Base-by-base conservation (phyloP, 2,888 invertebrate species). In the Steinernema scapterisci region DNA sequence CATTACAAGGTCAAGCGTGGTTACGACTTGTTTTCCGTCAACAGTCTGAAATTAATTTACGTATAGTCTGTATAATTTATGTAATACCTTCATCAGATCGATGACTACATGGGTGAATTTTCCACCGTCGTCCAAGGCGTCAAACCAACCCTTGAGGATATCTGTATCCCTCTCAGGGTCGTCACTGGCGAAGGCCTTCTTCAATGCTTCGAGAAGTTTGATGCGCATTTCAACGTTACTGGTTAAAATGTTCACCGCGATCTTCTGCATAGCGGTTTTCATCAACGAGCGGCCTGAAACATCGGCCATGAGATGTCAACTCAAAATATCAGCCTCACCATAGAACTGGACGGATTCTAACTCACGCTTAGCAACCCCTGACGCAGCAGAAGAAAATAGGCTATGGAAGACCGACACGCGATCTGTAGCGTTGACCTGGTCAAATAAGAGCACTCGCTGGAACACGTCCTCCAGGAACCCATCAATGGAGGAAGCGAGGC, bases 231-330 rank as follows among this genome's bases (percentile, higher is more conserved):
- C 31, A 1, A 6, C 16, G 16, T 63, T 63, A 9, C 11, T 5
- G 9, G 63, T 31, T 1, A n/a, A 27, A 16, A 63, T 31, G 19
- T 63, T 63, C 11, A 63, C 63, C 31, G 31, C 23, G 11, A 31
- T 31, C 19, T 63, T 63, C n/a, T 63, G 63, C 27, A 63, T 27
- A 16, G 63, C 63, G 13, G 63, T 63, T 7, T 7, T 6, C 63
- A 63, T 63, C 25, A 63, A n/a, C 5, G 11, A 16, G 13, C 63
- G 63, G 16, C 31, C 63, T 63, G 16, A 6, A 38, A 38, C 38
- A 38, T 9, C 5, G 38, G 3, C 6, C 48, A n/a, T 48, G 3
- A 19, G 5, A 48, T 19, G 54, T 13, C 54, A 6, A 54, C 23
- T n/a, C 21, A 54, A 11, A 23, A 54, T 54, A 2, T 2, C 6